These are phyloP conservation scores for Volucella inanis DNA, from an alignment of 2,888 invertebrate genomes.

Conservation along the genomic window DNA sequence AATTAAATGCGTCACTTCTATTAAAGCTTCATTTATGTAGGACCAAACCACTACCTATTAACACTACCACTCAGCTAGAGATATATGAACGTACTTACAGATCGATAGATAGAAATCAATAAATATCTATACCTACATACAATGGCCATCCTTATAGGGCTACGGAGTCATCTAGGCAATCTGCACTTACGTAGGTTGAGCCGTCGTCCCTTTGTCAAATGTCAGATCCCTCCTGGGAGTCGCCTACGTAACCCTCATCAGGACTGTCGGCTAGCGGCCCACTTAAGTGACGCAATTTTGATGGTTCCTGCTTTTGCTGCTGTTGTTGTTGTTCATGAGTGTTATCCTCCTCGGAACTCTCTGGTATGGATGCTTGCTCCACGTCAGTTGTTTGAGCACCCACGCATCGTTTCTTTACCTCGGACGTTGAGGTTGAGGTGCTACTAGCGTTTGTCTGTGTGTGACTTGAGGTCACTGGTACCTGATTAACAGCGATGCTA, in stretches of 20 bases:
- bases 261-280: slow-evolving; percentile 89
- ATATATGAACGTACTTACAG: slow-evolving; percentile 20
- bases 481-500: slow-evolving; percentile 63
- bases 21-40: slow-evolving; percentile 54
- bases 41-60: slow-evolving; percentile 1
- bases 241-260: slow-evolving; percentile 94
- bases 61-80: neutral
- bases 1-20: neutral
- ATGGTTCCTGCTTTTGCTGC: slow-evolving; percentile 80
- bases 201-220: slow-evolving; percentile 85
- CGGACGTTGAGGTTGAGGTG: slow-evolving; percentile 81
- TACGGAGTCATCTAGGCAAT: slow-evolving; percentile 81
- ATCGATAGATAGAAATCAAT: slow-evolving; percentile 22
- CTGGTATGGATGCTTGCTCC: slow-evolving; percentile 83
- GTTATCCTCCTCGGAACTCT: slow-evolving; percentile 82
- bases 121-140: slow-evolving; percentile 28
- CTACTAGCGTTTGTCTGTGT: slow-evolving; percentile 74
- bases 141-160: slow-evolving; percentile 78
- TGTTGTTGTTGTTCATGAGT: slow-evolving; percentile 78
- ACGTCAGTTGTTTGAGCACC: slow-evolving; percentile 85
- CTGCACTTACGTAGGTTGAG: slow-evolving; percentile 76
- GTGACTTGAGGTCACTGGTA: slow-evolving; percentile 82
- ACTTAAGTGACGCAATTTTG: slow-evolving; percentile 84
- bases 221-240: slow-evolving; percentile 87
- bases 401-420: slow-evolving; percentile 84